phyloP scores from a whole-genome alignment of 2,888 invertebrate species.

The Girardia tigrina region DNA sequence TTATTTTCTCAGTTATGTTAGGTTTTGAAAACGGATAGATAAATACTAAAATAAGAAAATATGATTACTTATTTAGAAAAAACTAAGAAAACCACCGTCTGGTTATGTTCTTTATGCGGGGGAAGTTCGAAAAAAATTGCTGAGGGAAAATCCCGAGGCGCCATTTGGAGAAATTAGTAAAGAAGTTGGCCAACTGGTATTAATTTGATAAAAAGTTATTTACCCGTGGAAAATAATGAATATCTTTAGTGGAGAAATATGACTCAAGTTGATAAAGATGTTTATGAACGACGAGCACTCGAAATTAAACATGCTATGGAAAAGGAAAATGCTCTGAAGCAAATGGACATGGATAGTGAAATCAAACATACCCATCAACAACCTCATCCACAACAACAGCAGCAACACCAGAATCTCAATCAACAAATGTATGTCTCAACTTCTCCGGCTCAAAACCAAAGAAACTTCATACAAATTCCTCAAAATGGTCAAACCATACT shows the following conservation, averaged over 20 bases:
- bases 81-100: constrained; percentile 53
- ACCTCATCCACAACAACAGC: constrained; percentile 45
- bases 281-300: constrained; percentile 81
- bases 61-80: no score
- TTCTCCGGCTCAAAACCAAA: neutral
- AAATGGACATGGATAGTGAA: constrained; percentile 32
- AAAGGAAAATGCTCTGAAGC: constrained; percentile 62
- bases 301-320: constrained; percentile 56
- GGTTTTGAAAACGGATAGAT: no score
- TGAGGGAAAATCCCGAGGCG: constrained; percentile 80
- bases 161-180: constrained; percentile 73
- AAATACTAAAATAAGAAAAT: no score
- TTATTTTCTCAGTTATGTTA: no score
- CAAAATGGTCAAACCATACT: neutral
- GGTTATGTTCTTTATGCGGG: constrained; percentile 95
- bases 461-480: neutral
- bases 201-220: no score
- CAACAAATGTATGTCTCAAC: constrained; percentile 27
- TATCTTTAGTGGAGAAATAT: constrained; percentile 78
- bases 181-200: constrained; percentile 62
- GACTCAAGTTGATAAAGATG: constrained; percentile 70
- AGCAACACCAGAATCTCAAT: constrained; percentile 37
- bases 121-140: constrained; percentile 78
- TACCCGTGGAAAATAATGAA: neutral
- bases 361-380: no score